Percentiles rank a stretch among this genome's conserved stretches.
phyloP scores from a whole-genome alignment of 2,113 vertebrate genomes.

The Gambusia holbrooki region DNA sequence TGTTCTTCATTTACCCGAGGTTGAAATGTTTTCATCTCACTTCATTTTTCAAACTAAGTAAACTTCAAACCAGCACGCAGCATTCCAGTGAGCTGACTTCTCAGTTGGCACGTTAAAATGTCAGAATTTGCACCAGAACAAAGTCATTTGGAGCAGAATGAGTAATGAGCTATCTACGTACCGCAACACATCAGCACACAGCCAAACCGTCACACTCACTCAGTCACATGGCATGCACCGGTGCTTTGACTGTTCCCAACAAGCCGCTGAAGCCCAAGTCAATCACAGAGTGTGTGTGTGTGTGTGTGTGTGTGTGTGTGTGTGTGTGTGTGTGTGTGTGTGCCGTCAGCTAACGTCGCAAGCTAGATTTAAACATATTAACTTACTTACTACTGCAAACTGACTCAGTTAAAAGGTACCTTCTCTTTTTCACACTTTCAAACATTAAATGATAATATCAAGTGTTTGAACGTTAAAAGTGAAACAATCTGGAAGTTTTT shows the following conservation, averaged over 20 bases:
- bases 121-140: slow-evolving; percentile 84
- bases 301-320: slow-evolving; percentile 17
- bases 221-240: slow-evolving; percentile 64
- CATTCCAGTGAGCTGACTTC: slow-evolving; percentile 73
- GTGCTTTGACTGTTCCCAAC: slow-evolving; percentile 63
- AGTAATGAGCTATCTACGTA: slow-evolving; percentile 70
- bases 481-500: too few species aligned
- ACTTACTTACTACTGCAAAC: not conserved
- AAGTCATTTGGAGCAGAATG: slow-evolving; percentile 70
- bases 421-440: too few species aligned
- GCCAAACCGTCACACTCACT: slow-evolving; percentile 52
- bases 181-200: slow-evolving; percentile 61
- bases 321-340: slow-evolving; percentile 20
- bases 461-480: not conserved
- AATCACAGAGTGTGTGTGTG: slow-evolving; percentile 21
- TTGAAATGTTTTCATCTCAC: slow-evolving; percentile 13
- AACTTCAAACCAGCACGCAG: slow-evolving; percentile 42
- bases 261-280: slow-evolving; percentile 10
- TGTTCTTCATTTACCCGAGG: slow-evolving; percentile 1
- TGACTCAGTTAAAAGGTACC: not conserved
- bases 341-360: not conserved
- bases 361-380: not conserved
- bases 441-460: not conserved
- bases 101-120: slow-evolving; percentile 79
- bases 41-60: slow-evolving; percentile 1